Evolutionary conservation across 92 coral and sea anemone genomes (phyloP).

Genomic region (Parazoanthus swiftii): DNA sequence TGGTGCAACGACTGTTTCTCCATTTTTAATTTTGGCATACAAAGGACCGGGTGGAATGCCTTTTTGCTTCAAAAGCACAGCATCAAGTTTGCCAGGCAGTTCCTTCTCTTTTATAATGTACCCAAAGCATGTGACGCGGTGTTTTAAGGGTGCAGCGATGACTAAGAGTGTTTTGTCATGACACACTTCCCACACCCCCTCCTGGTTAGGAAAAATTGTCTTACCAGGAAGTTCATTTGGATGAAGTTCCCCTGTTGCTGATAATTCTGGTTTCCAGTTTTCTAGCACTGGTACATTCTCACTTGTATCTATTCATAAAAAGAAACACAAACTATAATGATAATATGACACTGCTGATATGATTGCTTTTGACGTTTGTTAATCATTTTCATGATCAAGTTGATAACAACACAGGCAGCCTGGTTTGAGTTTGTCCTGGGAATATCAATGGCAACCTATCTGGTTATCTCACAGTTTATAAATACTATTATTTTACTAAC

Average conservation of each 20-base stretch:
- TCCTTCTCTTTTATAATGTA: constrained; percentile 78
- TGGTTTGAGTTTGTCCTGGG: too few relatives aligned
- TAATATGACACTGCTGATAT: not conserved
- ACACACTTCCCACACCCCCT: constrained; percentile 77
- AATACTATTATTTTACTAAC: too few relatives aligned
- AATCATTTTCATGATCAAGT: not conserved
- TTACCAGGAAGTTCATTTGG: constrained; percentile 74
- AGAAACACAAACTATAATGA: not conserved
- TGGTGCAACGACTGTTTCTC: constrained; percentile 66
- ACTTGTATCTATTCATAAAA: not conserved
- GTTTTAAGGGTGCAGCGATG: constrained; percentile 85
- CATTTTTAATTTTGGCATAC: constrained; percentile 86
- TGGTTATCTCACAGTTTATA: too few relatives aligned
- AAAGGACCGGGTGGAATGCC: constrained; percentile 96
- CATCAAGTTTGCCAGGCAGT: constrained; percentile 85
- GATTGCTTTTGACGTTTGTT: not conserved
- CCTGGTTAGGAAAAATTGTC: constrained; percentile 46
- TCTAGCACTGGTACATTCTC: not conserved
- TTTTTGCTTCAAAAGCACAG: constrained; percentile 67
- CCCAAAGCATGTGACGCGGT: constrained; percentile 83
- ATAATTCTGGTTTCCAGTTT: constrained; percentile 2
- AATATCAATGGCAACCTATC: too few relatives aligned
- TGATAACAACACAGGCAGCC: too few relatives aligned
- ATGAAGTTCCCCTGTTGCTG: constrained; percentile 50
- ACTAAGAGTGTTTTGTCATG: constrained; percentile 69